A percentile compares a stretch with the other conserved stretches of the same genome.
These are phyloP conservation scores for Solea solea DNA, from an alignment of 2,113 vertebrate species.

Conservation along the genomic window DNA sequence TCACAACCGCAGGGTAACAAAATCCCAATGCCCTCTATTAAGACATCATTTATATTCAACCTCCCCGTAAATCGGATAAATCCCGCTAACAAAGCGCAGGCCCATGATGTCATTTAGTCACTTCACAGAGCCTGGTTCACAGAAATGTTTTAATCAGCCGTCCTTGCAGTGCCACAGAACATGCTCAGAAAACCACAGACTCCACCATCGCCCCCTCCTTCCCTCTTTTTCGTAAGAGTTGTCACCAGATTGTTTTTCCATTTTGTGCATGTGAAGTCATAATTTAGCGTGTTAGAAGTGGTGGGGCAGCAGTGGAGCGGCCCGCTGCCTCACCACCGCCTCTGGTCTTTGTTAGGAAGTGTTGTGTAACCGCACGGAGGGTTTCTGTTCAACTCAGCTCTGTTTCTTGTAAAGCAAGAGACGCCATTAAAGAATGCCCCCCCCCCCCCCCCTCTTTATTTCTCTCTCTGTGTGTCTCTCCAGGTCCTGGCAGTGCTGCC, in stretches of 20 bases:
- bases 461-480: conserved; percentile 1
- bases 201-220: not conserved
- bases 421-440: conserved; percentile 1
- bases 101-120: conserved; percentile 41
- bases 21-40: conserved; percentile 5
- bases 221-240: conserved; percentile 11
- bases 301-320: not conserved
- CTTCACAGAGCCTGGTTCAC: conserved; percentile 34
- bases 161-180: not conserved
- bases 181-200: conserved; percentile 16
- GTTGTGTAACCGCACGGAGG: conserved; percentile 41
- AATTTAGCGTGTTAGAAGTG: not conserved
- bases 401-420: conserved; percentile 54
- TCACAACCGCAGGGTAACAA: conserved; percentile 17
- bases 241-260: conserved; percentile 26
- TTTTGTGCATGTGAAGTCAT: conserved; percentile 15
- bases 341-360: conserved; percentile 55
- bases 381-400: conserved; percentile 29
- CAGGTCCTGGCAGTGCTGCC: not conserved
- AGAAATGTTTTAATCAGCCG: conserved; percentile 14
- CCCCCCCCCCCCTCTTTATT: not conserved
- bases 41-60: conserved; percentile 1
- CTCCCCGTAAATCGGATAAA: conserved; percentile 42
- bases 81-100: conserved; percentile 19
- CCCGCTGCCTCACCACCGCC: not conserved